Evolutionary conservation across 2,888 invertebrate genomes (phyloP), one percentile per base, ranked within the genome.

Genomic region (Minunthozetes semirufus): DNA sequence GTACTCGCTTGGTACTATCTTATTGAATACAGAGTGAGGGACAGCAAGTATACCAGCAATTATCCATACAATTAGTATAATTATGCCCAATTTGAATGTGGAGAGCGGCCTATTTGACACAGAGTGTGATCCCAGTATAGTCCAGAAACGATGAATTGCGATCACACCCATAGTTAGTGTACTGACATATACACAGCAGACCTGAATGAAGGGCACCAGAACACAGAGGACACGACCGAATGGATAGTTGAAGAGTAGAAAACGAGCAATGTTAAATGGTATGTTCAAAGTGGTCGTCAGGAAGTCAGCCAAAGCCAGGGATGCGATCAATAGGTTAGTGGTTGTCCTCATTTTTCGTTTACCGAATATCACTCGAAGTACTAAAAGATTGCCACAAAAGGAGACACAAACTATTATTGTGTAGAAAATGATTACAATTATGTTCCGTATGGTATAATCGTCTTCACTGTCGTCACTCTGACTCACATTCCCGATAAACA

Each of bases 131-230:
- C 68, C 68, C 2, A 19, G 11, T 13, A 68, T 68, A 4, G 48
- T 48, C 48, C 19, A 25, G 22, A 42, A 66, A 8, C 75, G 29
- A 29, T 75, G 75, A 11, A 75, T 38, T 25, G 75, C 75, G 27
- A 75, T 75, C 8, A 75, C 75, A 48, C 72, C 72, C 75, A 75
- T 75, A 0, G 75, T 75, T 15, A 75, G 22, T 46, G 75, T 75
- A 22, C 59, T 59, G 13, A 75, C 75, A 63, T 75, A 75, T 3
- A 75, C 75, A 59, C 75, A 75, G 8, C 42, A 70, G 22, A 70
- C 70, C 46, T 75, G 75, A 33, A 75, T 75, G 63, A 75, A 75
- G n/a, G 75, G 75, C 22, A 75, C 75, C n/a, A 75, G 33, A 17
- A 72, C 61, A 19, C 75, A 75, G n/a, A 75, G 72, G 13, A 75